Conservation (phyloP, 2,888 invertebrate genomes). For the Nowickia ferox region DNA sequence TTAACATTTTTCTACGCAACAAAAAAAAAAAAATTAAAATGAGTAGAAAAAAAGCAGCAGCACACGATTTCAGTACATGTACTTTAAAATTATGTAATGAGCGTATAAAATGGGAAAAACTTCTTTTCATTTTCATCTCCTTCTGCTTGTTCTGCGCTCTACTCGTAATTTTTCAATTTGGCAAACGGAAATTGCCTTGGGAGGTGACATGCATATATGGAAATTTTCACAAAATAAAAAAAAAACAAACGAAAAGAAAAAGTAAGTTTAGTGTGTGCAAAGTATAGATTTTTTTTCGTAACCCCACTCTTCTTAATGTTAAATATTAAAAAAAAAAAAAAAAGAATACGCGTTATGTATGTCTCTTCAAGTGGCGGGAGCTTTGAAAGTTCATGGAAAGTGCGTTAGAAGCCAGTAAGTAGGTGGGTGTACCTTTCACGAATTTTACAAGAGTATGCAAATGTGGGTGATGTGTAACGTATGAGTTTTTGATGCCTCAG, state of each 20-base stretch:
- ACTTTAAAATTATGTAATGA: constrained; percentile 81
- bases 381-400: constrained; percentile 16
- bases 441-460: constrained; percentile 12
- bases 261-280: constrained; percentile 53
- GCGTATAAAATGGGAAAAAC: constrained; percentile 81
- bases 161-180: constrained; percentile 82
- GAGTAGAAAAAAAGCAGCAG: background rate
- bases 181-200: constrained; percentile 82
- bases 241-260: constrained; percentile 34
- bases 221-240: constrained; percentile 32
- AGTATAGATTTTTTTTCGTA: constrained; percentile 51
- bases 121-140: constrained; percentile 71
- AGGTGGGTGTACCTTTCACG: constrained; percentile 6
- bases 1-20: constrained; percentile 66
- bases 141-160: constrained; percentile 25
- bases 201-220: constrained; percentile 78
- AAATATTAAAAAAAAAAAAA: constrained; percentile 10
- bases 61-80: constrained; percentile 78
- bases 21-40: constrained; percentile 43
- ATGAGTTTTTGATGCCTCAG: constrained; percentile 70
- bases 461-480: constrained; percentile 69
- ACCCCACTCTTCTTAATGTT: constrained; percentile 52
- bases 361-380: constrained; percentile 43
- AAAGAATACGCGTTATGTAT: constrained; percentile 33
- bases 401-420: too few relatives aligned